Evolutionary conservation across 2,797 vertebrate species (phyloP).

Genomic region (Austrolebias charrua): DNA sequence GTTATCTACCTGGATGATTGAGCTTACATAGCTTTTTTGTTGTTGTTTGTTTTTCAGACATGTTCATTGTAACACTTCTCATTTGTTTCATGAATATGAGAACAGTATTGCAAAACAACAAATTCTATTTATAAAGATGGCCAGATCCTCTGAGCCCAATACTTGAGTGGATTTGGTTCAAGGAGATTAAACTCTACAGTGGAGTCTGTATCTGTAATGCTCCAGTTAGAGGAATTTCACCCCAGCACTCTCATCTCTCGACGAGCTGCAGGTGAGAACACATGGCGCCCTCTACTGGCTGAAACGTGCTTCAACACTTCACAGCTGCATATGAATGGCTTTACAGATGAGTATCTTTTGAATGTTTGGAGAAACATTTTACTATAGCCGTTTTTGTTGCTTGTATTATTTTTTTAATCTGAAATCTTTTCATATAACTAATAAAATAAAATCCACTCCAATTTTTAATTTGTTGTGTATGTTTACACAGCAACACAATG

Average conservation of each 20-base stretch:
- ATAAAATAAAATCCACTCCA: too few species aligned
- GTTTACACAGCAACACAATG: too few species aligned
- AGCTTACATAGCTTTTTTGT: too few species aligned
- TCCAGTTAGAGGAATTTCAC: conserved; percentile 31
- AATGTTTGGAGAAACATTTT: too few species aligned
- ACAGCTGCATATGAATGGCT: not conserved
- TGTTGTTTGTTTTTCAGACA: not conserved
- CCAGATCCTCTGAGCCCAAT: conserved; percentile 37
- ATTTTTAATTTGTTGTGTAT: too few species aligned
- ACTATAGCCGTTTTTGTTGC: too few species aligned
- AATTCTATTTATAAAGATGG: not conserved
- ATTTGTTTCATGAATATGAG: not conserved
- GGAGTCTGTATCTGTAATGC: conserved; percentile 23
- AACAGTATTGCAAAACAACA: too few species aligned
- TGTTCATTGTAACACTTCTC: not conserved
- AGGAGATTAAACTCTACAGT: conserved; percentile 45
- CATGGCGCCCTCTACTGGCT: conserved; percentile 69
- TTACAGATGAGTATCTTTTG: too few species aligned
- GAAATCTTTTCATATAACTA: too few species aligned
- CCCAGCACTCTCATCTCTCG: conserved; percentile 5
- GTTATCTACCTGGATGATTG: too few species aligned
- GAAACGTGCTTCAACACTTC: conserved; percentile 17
- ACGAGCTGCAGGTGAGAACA: conserved; percentile 17
- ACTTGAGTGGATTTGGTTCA: conserved; percentile 43
- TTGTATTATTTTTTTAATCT: too few species aligned